Conservation (phyloP, 2,797 vertebrate species). For the Pangasius macronema region DNA sequence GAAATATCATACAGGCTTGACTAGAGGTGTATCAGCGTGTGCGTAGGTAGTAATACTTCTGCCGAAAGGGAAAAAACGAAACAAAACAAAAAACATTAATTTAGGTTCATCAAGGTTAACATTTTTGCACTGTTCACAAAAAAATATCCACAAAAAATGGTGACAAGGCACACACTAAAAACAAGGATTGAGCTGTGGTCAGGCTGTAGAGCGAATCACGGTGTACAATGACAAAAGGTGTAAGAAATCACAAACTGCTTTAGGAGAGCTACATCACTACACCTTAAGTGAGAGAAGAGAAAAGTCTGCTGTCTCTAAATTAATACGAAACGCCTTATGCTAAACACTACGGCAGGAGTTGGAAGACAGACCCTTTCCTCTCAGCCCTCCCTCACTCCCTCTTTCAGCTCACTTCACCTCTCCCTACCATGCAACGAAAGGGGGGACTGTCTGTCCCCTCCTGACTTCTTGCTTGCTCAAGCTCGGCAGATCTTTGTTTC, state of each 20-base stretch:
- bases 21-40: not conserved
- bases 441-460: constrained; percentile 2
- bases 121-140: constrained; percentile 45
- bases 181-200: constrained; percentile 14
- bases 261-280: constrained; percentile 60
- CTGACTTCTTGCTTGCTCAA: constrained; percentile 64
- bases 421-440: not conserved
- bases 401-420: not conserved
- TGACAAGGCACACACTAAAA: constrained; percentile 24
- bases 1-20: constrained; percentile 1
- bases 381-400: constrained; percentile 30
- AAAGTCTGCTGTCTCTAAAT: constrained; percentile 46
- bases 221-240: constrained; percentile 1
- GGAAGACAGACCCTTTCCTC: constrained; percentile 49
- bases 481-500: constrained; percentile 89
- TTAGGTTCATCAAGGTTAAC: not conserved
- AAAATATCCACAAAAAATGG: constrained; percentile 33
- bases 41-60: constrained; percentile 26
- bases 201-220: constrained; percentile 8
- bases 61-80: not conserved
- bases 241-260: constrained; percentile 56
- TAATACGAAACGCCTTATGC: constrained; percentile 59
- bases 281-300: constrained; percentile 63
- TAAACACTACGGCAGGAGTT: constrained; percentile 52
- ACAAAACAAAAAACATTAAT: not conserved